Conservation (phyloP, 2,113 vertebrate species). For the Antigone vipio region DNA sequence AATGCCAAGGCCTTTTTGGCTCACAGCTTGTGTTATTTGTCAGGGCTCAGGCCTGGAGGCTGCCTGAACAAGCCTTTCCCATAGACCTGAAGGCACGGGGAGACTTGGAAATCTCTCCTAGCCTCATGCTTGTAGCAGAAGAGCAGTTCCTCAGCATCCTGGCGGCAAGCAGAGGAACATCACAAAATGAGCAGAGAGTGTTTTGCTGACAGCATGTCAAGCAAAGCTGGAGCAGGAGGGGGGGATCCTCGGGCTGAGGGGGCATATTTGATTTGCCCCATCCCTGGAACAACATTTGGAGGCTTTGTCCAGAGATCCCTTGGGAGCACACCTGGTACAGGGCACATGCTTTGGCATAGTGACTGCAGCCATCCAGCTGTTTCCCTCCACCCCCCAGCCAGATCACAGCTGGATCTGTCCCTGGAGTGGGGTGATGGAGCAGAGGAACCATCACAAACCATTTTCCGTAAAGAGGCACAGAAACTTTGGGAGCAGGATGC, state of each 20-base stretch:
- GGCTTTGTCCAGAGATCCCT: not conserved
- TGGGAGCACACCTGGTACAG: not conserved
- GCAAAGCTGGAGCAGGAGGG: not conserved
- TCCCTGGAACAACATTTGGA: not conserved
- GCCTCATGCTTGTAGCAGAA: not conserved
- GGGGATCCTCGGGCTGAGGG: not conserved
- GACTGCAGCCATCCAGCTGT: not conserved
- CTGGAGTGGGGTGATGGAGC: not conserved
- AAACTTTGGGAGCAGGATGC: not conserved
- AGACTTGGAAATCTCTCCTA: not conserved
- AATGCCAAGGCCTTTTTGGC: not conserved
- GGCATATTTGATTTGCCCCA: not conserved
- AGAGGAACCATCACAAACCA: not conserved
- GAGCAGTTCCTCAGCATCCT: not conserved
- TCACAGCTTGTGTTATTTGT: not conserved
- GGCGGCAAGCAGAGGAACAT: not conserved
- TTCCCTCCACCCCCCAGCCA: not conserved
- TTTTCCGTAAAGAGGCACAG: not conserved
- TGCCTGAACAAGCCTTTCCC: not conserved
- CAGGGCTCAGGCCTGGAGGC: not conserved
- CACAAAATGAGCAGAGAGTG: not conserved
- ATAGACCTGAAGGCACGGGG: not conserved
- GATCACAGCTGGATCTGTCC: not conserved
- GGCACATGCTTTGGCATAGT: not conserved
- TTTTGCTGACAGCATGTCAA: not conserved